These are phyloP conservation scores for Agonopterix arenella DNA, from an alignment of 2,888 invertebrate genomes.

Conservation along the genomic window DNA sequence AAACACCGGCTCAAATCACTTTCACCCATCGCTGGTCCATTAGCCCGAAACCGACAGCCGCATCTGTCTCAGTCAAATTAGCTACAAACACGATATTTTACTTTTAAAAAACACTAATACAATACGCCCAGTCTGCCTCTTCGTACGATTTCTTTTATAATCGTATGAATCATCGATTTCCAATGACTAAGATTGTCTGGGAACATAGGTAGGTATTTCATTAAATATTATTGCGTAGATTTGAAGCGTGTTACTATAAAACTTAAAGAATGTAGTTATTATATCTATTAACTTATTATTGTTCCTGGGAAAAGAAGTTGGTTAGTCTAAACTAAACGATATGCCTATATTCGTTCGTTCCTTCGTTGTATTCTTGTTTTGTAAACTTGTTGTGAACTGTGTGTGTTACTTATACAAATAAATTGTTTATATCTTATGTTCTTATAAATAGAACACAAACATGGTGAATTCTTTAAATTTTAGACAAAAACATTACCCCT, in stretches of 20 bases:
- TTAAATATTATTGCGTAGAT: too few relatives aligned
- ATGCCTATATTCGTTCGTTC: too few relatives aligned
- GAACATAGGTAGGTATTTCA: neutral
- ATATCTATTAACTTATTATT: too few relatives aligned
- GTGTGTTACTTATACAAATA: too few relatives aligned
- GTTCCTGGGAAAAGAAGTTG: too few relatives aligned
- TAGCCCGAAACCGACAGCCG: conserved; percentile 46
- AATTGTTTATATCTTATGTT: too few relatives aligned
- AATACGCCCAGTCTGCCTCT: conserved; percentile 15
- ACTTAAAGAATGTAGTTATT: too few relatives aligned
- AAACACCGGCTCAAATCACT: conserved; percentile 43
- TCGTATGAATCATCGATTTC: conserved; percentile 26
- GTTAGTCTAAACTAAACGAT: too few relatives aligned
- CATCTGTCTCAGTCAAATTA: conserved; percentile 63
- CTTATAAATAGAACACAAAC: too few relatives aligned
- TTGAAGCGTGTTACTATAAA: too few relatives aligned
- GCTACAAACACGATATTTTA: conserved; percentile 50
- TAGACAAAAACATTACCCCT: conserved; percentile 53
- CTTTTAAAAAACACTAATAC: conserved; percentile 26
- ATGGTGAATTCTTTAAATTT: conserved; percentile 3
- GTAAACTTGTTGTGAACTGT: too few relatives aligned
- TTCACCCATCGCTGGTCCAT: conserved; percentile 52
- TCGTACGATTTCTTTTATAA: conserved; percentile 22
- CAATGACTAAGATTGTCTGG: conserved; percentile 14
- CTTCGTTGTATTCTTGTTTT: too few relatives aligned